Base-by-base conservation (phyloP, 1,140 invertebrate species). In the Aphidius ervi region DNA sequence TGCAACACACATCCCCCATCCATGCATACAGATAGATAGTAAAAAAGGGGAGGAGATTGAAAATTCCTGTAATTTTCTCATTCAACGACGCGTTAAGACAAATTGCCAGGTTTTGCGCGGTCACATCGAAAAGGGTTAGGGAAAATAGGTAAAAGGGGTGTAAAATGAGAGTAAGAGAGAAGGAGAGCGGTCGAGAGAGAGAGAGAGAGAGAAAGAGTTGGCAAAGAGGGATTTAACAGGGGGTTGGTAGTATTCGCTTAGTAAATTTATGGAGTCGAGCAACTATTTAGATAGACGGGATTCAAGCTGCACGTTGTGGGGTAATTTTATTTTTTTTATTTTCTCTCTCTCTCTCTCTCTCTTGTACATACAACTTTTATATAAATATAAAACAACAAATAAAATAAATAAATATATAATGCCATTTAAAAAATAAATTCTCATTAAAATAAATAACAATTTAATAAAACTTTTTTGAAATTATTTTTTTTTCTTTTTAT, bases 231-330 rank as follows among this genome's bases (percentile, higher is more conserved):
- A 31, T 31, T 61, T 58, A 61, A 55, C 16, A 43, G 54, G 23
- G 23, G 23, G 23, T 31, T 31, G 23, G 23, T 31, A 31, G 23
- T 45, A 62, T 70, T 68, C 64, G 54, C 58, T 55, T 45, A 39
- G 61, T 53, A 64, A 70, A 72, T 72, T 71, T 70, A 70, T 72
- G 67, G 67, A 68, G 63, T 65, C 67, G 54, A 62, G 56, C 61
- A 71, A 71, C 68, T 68, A 72, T 70, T 72, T 68, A 70, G 70
- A 70, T 72, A 68, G 67, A 63, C 63, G 61, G 50, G 65, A 71
- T 60, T 42, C 61, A 31, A 42, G n/a, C 45, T 31, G 40, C 54
- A 43, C 58, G n/a, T 54, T 57, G 56, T 16, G 43, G 60, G 64
- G 61, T 58, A 61, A 63, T 65, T 61, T 58, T n/a, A 23, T 39